Percentiles rank a stretch among this genome's conserved stretches.
Evolutionary conservation across 1,140 invertebrate species (phyloP).

Genomic region (Psix sp.): DNA sequence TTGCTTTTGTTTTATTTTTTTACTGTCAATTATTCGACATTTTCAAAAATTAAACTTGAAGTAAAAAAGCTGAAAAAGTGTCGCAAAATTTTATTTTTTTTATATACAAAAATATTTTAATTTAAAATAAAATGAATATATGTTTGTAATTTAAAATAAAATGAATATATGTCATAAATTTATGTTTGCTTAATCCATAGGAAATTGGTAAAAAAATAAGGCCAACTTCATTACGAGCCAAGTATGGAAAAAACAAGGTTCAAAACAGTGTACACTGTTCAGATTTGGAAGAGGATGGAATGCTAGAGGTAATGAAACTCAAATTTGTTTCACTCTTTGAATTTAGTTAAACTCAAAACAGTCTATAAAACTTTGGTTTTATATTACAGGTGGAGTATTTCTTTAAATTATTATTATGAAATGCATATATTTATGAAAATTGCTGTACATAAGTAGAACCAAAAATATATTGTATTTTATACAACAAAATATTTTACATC

Average conservation of each 20-base stretch:
- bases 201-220: constrained; percentile 90
- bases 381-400: constrained; percentile 83
- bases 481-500: no score
- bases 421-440: not conserved
- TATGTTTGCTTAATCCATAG: constrained; percentile 72
- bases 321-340: not conserved
- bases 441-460: not conserved
- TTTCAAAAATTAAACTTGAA: no score
- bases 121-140: no score
- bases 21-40: no score
- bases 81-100: no score
- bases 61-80: no score
- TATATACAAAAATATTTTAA: no score
- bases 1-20: no score
- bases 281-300: constrained; percentile 91
- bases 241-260: constrained; percentile 88
- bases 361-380: constrained; percentile 6
- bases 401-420: constrained; percentile 81
- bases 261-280: constrained; percentile 95
- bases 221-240: constrained; percentile 89
- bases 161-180: constrained; percentile 7
- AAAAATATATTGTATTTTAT: not conserved
- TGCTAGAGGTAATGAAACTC: constrained; percentile 82
- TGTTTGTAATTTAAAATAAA: constrained; percentile 18
- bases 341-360: not conserved